Evolutionary conservation across 2,888 invertebrate species (phyloP).

Genomic region (Zaprionus obscuricornis): DNA sequence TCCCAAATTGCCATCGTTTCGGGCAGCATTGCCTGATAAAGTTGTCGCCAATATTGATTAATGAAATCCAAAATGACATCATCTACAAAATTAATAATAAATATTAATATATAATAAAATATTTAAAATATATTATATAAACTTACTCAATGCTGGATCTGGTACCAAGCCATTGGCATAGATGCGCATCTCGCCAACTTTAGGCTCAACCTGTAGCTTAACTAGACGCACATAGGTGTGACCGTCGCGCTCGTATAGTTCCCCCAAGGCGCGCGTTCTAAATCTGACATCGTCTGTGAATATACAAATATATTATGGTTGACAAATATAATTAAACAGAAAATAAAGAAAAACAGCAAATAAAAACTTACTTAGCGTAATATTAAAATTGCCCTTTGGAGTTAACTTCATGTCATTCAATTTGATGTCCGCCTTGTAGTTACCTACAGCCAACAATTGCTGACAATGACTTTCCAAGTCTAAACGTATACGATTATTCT

Average conservation of each 20-base stretch:
- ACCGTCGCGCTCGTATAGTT: constrained; percentile 85
- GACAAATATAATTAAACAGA: not conserved
- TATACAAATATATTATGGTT: not conserved
- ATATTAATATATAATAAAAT: not conserved
- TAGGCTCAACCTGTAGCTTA: constrained; percentile 86
- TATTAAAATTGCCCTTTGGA: constrained; percentile 86
- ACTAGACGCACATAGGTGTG: constrained; percentile 85
- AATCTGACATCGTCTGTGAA: constrained; percentile 86
- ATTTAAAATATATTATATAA: not conserved
- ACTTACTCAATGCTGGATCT: constrained; percentile 88
- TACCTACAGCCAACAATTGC: constrained; percentile 85
- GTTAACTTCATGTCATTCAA: constrained; percentile 86
- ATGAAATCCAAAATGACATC: constrained; percentile 82
- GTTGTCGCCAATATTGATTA: constrained; percentile 85
- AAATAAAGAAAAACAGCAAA: not conserved
- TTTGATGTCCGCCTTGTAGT: constrained; percentile 86
- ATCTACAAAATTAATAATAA: constrained; percentile 56
- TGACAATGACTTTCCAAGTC: constrained; percentile 86
- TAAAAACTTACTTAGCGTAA: constrained; percentile 86
- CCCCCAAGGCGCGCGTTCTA: constrained; percentile 86
- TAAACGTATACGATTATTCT: constrained; percentile 84
- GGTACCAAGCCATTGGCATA: constrained; percentile 86
- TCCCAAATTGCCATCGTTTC: constrained; percentile 81
- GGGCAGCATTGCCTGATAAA: constrained; percentile 85
- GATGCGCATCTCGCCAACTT: constrained; percentile 86